Evolutionary conservation across 2,888 invertebrate species (phyloP), one percentile per base, ranked within the genome.

Genomic region (Drosophila sordidapex): DNA sequence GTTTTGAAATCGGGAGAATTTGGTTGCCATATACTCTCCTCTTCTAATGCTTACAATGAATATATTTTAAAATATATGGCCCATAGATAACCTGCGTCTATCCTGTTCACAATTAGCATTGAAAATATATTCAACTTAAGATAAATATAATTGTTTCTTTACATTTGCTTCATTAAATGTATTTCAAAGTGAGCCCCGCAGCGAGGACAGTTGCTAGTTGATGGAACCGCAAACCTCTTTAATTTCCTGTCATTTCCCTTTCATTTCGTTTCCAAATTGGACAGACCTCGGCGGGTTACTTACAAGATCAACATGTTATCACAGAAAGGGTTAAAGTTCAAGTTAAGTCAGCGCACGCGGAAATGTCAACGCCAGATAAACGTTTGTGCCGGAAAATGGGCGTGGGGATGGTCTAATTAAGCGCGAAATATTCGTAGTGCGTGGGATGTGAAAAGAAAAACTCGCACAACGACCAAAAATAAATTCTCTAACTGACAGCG

Each of bases 211-310:
- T 68, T 36, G 21, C n/a, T 57, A 58, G 59, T 69, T 57, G 46
- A 49, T 56, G 21, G 3, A 52, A 63, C 67, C 67, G 61, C 77
- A 80, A 83, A 89, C 59, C 38, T 80, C 87, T 87, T 92, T 91
- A 92, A 91, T 91, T 91, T 91, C 92, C 92, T 85, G 74, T 63
- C 67, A 73, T 82, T 89, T 90, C 76, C 89, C 67, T 81, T 82
- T 77, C 51, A 63, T 70, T 81, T 74, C 59, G 48, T 63, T 65
- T 53, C 25, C 54, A 66, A 78, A 74, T 78, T 71, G 69, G 79
- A 64, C 63, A 66, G n/a, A 57, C 54, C 70, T 36, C 82, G 35
- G 56, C 78, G 78, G 75, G 65, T 70, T 69, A 36, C 70, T 74
- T 83, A 81, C 81, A 79, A 82, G 90, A 89, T 90, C 86, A 87